These are phyloP conservation scores for Prunella himalayana DNA, from an alignment of 2,113 vertebrate genomes.

Conservation along the genomic window DNA sequence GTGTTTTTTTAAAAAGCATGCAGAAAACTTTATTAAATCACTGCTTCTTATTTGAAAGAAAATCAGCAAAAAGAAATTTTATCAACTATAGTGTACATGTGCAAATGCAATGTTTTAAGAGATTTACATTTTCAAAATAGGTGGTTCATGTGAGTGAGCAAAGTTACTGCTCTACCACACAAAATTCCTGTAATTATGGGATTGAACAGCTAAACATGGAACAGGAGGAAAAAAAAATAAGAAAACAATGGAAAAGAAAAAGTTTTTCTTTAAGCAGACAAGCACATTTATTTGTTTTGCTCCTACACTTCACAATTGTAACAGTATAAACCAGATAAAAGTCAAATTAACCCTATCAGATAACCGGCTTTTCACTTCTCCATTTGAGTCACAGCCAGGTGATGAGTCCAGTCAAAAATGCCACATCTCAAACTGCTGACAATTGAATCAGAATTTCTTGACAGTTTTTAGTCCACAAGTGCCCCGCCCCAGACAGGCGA, in stretches of 20 bases:
- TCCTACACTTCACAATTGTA: not conserved
- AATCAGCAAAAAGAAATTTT: not conserved
- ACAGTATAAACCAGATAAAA: not conserved
- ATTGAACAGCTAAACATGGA: not conserved
- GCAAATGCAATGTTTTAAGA: not conserved
- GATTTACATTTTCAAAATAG: not conserved
- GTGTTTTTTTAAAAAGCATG: not conserved
- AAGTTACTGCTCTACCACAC: not conserved
- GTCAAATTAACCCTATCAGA: not conserved
- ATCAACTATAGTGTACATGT: not conserved
- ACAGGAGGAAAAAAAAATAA: accelerated
- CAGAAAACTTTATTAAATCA: not conserved
- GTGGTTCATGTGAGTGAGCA: not conserved
- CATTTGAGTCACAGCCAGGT: not conserved
- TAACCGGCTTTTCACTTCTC: not conserved
- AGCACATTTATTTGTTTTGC: not conserved
- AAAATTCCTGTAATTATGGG: accelerated
- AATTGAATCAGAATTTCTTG: not conserved
- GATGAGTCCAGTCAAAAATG: not conserved
- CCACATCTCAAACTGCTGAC: not conserved
- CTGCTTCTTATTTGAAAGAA: not conserved
- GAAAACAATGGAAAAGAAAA: not conserved
- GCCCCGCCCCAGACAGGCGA: not conserved
- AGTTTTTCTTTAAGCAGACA: not conserved
- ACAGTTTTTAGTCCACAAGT: not conserved